phyloP scores from a whole-genome alignment of 1,140 invertebrate species.

The Diachasmimorpha longicaudata region DNA sequence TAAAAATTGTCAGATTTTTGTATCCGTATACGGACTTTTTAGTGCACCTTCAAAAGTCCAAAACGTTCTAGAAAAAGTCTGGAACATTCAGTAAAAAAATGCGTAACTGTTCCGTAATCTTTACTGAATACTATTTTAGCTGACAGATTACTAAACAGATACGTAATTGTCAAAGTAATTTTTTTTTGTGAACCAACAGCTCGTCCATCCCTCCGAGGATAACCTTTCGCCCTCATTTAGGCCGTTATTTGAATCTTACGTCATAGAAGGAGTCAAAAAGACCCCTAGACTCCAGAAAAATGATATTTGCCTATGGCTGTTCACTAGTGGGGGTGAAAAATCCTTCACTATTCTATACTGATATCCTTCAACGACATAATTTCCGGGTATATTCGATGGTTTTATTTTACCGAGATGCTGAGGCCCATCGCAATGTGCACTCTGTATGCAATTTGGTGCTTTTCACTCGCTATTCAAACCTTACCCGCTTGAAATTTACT shows the following conservation, averaged over 20 bases:
- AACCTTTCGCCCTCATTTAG: neutral
- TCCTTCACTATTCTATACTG: neutral
- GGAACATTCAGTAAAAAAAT: too few species aligned
- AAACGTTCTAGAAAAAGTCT: too few species aligned
- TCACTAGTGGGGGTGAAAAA: neutral
- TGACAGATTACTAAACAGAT: too few species aligned
- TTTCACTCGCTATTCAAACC: conserved; percentile 1
- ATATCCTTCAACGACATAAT: neutral
- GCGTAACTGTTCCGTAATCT: too few species aligned
- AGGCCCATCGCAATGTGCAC: neutral
- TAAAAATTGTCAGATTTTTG: too few species aligned
- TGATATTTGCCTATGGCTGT: neutral
- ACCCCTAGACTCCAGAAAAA: neutral
- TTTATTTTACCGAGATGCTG: neutral
- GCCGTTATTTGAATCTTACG: too few species aligned
- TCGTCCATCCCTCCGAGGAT: neutral
- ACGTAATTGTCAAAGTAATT: too few species aligned
- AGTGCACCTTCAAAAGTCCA: too few species aligned
- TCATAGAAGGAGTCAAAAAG: neutral
- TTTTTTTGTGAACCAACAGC: too few species aligned
- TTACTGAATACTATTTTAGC: too few species aligned
- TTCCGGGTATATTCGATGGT: neutral
- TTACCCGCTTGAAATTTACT: neutral
- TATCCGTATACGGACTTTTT: too few species aligned
- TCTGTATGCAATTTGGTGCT: neutral